Conservation (phyloP, 2,113 vertebrate genomes). For the Illadopsis cleaveri region DNA sequence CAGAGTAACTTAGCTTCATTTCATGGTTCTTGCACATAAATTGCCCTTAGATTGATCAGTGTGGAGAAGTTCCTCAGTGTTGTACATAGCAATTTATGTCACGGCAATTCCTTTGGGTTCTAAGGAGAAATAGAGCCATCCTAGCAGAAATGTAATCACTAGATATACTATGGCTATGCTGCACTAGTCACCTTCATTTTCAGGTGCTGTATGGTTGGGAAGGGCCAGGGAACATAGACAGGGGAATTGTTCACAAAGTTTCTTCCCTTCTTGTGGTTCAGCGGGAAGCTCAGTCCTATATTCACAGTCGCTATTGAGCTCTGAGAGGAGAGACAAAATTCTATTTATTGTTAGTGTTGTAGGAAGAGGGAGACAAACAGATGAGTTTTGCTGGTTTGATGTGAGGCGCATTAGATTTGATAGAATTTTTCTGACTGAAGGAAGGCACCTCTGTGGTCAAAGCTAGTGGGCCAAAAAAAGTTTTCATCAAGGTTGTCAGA, state of each 20-base stretch:
- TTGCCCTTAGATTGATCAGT: constrained; percentile 52
- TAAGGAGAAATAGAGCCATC: background rate
- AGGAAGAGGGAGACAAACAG: background rate
- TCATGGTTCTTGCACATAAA: constrained; percentile 70
- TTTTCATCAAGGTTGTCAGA: background rate
- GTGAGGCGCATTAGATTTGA: background rate
- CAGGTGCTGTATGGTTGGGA: background rate
- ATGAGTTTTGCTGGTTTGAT: background rate
- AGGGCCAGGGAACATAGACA: background rate
- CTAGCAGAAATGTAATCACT: constrained; percentile 1
- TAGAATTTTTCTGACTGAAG: background rate
- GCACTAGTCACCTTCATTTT: background rate
- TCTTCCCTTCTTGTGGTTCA: background rate
- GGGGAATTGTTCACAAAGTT: background rate
- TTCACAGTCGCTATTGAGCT: background rate
- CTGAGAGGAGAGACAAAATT: background rate
- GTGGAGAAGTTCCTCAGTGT: background rate
- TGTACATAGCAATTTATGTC: constrained; percentile 31
- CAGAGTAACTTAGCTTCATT: constrained; percentile 60
- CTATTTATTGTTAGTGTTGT: background rate
- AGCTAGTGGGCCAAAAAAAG: background rate
- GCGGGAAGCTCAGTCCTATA: background rate
- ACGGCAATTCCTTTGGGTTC: background rate
- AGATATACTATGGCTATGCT: background rate
- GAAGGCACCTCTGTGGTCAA: background rate